phyloP scores from a whole-genome alignment of 2,888 invertebrate genomes.

The Thereva nobilitata region DNA sequence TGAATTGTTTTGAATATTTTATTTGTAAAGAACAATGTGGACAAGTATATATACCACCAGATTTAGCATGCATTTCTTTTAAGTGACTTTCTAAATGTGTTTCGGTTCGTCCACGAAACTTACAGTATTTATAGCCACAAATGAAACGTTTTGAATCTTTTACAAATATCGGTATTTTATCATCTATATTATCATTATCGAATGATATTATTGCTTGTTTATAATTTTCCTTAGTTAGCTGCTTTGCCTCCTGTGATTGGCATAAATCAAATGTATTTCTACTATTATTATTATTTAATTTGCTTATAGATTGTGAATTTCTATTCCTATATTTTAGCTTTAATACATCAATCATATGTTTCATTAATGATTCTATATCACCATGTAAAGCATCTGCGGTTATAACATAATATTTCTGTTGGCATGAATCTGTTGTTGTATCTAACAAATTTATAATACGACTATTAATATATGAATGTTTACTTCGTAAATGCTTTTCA shows the following conservation, averaged over 20 bases:
- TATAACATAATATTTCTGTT: neutral
- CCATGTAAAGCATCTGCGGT: neutral
- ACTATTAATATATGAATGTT: neutral
- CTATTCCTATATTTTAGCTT: neutral
- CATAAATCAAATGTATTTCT: too few species aligned
- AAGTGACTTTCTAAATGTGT: constrained; percentile 3
- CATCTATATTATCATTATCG: neutral
- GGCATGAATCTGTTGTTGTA: neutral
- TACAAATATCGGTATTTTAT: neutral
- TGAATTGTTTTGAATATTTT: neutral
- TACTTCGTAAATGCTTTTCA: constrained; percentile 1
- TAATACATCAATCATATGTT: constrained; percentile 13
- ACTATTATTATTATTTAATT: too few species aligned
- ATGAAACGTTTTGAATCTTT: neutral
- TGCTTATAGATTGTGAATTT: too few species aligned
- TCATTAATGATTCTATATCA: neutral
- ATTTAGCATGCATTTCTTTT: neutral
- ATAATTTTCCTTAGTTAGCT: too few species aligned
- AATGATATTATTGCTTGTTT: neutral
- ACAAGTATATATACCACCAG: constrained; percentile 1
- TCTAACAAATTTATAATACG: neutral
- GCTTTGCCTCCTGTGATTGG: too few species aligned
- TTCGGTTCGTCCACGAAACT: neutral
- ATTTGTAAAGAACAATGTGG: constrained; percentile 1
- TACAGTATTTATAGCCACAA: neutral